A percentile compares a stretch with the other conserved stretches of the same genome.
These are phyloP conservation scores for Perodicticus potto DNA, from an alignment of 2,797 vertebrate species.

Conservation along the genomic window DNA sequence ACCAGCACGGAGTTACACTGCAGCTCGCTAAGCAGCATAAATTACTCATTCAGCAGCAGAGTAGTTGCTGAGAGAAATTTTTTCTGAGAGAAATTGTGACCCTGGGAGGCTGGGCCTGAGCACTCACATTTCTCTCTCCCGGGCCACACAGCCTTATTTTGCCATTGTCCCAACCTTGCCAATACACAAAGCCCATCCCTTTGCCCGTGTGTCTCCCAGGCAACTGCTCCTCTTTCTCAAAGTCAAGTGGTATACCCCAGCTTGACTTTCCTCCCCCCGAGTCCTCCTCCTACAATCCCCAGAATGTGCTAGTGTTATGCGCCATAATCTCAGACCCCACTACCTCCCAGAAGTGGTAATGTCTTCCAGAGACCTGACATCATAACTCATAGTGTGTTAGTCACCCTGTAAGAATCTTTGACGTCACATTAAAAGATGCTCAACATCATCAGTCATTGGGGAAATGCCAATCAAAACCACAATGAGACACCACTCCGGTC, in stretches of 20 bases:
- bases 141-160: not conserved
- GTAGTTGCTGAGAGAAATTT: not conserved
- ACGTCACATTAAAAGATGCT: not conserved
- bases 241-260: not conserved
- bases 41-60: not conserved
- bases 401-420: not conserved
- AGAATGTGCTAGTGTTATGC: not conserved
- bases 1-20: not conserved
- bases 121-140: not conserved
- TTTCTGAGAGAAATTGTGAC: not conserved
- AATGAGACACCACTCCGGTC: not conserved
- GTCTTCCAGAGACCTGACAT: not conserved
- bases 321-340: not conserved
- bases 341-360: not conserved
- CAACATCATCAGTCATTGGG: not conserved
- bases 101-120: not conserved
- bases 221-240: not conserved
- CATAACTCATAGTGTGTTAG: not conserved
- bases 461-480: conserved; percentile 39
- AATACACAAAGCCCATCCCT: not conserved
- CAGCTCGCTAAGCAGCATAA: not conserved
- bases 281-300: not conserved
- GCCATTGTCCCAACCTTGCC: not conserved
- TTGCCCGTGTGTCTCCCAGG: not conserved
- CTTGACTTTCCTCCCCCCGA: not conserved